Base-by-base conservation (phyloP, 2,888 invertebrate genomes). In the Melolontha melolontha region DNA sequence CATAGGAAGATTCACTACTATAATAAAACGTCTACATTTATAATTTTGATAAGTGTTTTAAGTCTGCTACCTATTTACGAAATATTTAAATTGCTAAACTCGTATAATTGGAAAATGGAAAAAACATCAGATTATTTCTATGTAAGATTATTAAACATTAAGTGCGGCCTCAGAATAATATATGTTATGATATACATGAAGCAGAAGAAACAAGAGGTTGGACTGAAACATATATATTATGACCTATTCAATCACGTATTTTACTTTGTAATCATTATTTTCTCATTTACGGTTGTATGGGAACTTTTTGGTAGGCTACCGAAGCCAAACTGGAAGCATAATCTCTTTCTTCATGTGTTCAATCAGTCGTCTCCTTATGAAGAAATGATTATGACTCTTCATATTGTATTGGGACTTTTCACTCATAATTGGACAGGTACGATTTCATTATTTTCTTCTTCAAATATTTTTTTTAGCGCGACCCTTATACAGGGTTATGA, bases 381-480 rank as follows among this genome's bases (percentile, higher is more conserved):
- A 7, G 41, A 42, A 11, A 41, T 67, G 44, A 12, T 42, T 6
- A n/a, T 67, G 17, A 51, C 41, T 8, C 51, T 11, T 34, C 59
- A 67, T 17, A 16, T 59, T 5, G 42, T 59, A 10, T 12, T 51
- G 16, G 66, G 59, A 11, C 14, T 67, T 16, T 67, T 51, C 42
- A 51, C 66, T n/a, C 64, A 51, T 17, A 52, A 64, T 52, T 64
- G 64, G 64, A 29, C 27, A 41, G 66, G 57, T 66, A 55, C 5
- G 14, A 7, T 2, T 22, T 22, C 4, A 22, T 4, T 4, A 22
- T 22, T 22, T 22, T 22, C 22, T 2, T 22, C 1, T 2, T 22
- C 22, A 4, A 22, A 22, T 22, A 22, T 2, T 22, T 22, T 22
- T n/a, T n/a, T n/a, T n/a, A n/a, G n/a, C n/a, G n/a, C n/a, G n/a